phyloP scores from a whole-genome alignment of 1,140 invertebrate species.

The Eumaeus atala region DNA sequence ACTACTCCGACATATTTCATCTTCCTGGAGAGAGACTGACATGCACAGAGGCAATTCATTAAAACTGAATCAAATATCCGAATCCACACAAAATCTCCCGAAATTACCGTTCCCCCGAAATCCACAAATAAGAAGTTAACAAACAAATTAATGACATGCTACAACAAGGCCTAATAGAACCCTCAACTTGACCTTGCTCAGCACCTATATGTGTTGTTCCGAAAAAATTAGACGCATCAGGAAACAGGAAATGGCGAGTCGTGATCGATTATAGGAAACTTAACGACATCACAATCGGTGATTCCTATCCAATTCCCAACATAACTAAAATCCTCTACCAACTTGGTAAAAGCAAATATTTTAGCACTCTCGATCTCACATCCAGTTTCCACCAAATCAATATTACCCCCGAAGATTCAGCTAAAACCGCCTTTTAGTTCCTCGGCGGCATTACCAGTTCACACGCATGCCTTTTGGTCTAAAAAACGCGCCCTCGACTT shows the following conservation, averaged over 20 bases:
- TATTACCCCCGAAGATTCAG: neutral
- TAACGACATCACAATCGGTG: constrained; percentile 18
- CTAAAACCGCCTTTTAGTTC: constrained; percentile 40
- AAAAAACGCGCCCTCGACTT: constrained; percentile 44
- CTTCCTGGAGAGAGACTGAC: no score
- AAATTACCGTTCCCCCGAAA: neutral
- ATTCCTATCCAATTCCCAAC: constrained; percentile 15
- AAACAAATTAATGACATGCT: constrained; percentile 43
- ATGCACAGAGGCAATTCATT: no score
- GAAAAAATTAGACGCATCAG: constrained; percentile 46
- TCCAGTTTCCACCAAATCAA: constrained; percentile 15
- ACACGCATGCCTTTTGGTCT: no score
- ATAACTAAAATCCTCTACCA: constrained; percentile 16
- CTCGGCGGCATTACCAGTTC: constrained; percentile 46
- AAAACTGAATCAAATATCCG: no score
- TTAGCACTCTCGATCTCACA: constrained; percentile 11
- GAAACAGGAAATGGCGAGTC: constrained; percentile 13
- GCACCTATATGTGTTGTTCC: constrained; percentile 31
- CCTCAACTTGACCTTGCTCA: constrained; percentile 18
- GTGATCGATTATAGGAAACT: constrained; percentile 15
- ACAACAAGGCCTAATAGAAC: constrained; percentile 1
- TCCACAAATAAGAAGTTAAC: no score
- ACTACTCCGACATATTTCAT: no score
- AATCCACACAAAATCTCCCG: no score
- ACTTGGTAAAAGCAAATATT: constrained; percentile 17